These are phyloP conservation scores for Dinocampus coccinellae DNA, from an alignment of 2,888 invertebrate genomes.

Conservation along the genomic window DNA sequence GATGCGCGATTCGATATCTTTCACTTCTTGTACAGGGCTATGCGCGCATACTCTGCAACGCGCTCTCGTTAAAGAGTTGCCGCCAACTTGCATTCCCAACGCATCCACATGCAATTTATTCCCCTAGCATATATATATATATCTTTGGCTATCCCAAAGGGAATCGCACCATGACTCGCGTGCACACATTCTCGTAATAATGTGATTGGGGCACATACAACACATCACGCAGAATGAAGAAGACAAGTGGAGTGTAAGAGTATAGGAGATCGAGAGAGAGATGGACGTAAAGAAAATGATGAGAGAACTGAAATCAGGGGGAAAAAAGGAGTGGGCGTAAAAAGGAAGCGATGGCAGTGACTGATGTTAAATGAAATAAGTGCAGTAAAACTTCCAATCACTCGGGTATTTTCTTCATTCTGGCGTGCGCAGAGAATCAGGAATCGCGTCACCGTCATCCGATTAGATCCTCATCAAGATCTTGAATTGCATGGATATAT, in stretches of 20 bases:
- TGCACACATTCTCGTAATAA: neutral
- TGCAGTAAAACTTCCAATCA: neutral
- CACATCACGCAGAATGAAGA: slow-evolving; percentile 23
- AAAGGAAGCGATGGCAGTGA: neutral
- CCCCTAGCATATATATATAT: neutral
- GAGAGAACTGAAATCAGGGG: neutral
- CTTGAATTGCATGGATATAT: slow-evolving; percentile 19
- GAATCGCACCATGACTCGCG: neutral
- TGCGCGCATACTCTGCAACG: neutral
- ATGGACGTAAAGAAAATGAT: slow-evolving; percentile 25
- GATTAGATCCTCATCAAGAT: slow-evolving; percentile 37
- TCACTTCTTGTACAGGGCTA: slow-evolving; percentile 3
- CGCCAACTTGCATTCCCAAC: slow-evolving; percentile 28
- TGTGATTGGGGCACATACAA: slow-evolving; percentile 1
- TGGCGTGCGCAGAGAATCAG: neutral
- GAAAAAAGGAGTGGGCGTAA: neutral
- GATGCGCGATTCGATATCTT: slow-evolving; percentile 28
- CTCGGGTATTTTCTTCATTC: slow-evolving; percentile 8
- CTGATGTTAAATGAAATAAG: neutral
- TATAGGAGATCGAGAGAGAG: neutral
- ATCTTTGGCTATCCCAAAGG: slow-evolving; percentile 1
- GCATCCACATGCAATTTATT: slow-evolving; percentile 30
- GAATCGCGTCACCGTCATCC: slow-evolving; percentile 10
- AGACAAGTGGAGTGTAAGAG: slow-evolving; percentile 10
- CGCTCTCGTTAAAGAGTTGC: slow-evolving; percentile 23